Evolutionary conservation across 2,113 vertebrate genomes (phyloP), one percentile per base, ranked within the genome.

Genomic region (Pipra filicauda): DNA sequence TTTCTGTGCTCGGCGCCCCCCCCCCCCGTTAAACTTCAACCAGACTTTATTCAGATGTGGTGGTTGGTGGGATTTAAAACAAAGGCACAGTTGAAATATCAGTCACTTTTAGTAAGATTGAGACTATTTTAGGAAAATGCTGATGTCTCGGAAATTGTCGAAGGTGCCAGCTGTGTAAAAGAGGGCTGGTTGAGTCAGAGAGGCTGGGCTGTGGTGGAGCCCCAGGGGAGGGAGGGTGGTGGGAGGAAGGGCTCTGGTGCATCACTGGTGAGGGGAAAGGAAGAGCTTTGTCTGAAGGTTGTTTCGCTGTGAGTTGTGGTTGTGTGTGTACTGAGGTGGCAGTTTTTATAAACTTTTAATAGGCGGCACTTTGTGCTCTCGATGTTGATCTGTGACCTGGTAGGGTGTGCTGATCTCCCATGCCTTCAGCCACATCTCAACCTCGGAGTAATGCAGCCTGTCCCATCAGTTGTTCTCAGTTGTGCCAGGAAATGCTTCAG

Each of bases 1-100:
- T 62, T 73, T 74, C 51, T 52, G 3, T 54, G 65, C 11, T 12
- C 4, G 26, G 49, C 13, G 2, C 26, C 24, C n/a, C 18, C 8
- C 26, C 3, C 13, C 2, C 5, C 15, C 6, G 0, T n/a, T 70
- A 30, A 74, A 54, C 69, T 62, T 73, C 0, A 0, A 3, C 28
- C 2, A 0, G 44, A 46, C 43, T 73, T 65, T 4, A 57, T 77
- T 73, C 55, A 41, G 26, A 11, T 66, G 8, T 31, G 22, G 12
- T 54, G 17, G 35, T 61, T 3, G 1, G n/a, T 27, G 35, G 51
- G 46, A 27, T 62, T 73, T 46, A 31, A 83, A 65, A 54, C 5
- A 30, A 39, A 61, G 28, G 21, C 44, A 2, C 11, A 28, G 61
- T 65, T 89, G 71, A 41, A 61, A 20, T 30, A 58, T 33, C 3